Percentiles rank a stretch among this genome's conserved stretches.
Conservation (phyloP, 2,888 invertebrate species). For the Ochropacha duplaris region DNA sequence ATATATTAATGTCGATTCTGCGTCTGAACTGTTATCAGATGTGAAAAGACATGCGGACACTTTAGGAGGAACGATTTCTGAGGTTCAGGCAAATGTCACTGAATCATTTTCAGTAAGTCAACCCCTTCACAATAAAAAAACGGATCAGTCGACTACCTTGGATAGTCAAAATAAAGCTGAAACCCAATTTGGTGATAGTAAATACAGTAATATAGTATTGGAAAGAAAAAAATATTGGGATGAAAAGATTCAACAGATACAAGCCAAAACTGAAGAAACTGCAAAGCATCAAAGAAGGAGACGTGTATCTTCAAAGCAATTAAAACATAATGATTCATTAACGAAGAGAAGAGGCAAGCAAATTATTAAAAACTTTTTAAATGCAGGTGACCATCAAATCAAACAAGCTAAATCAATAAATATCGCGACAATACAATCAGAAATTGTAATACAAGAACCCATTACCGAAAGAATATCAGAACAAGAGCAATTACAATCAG, state of each 20-base stretch:
- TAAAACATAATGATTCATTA: conserved; percentile 69
- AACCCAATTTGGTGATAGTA: conserved; percentile 56
- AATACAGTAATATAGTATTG: conserved; percentile 62
- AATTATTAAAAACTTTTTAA: conserved; percentile 65
- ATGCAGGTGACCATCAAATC: conserved; percentile 41
- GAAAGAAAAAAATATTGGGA: conserved; percentile 80
- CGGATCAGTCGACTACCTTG: conserved; percentile 25
- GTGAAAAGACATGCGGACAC: conserved; percentile 72
- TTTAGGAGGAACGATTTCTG: conserved; percentile 78
- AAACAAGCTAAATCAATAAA: conserved; percentile 11
- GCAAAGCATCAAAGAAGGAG: conserved; percentile 56
- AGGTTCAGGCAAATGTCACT: conserved; percentile 80
- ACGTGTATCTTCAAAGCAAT: conserved; percentile 54
- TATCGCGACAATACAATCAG: conserved; percentile 17
- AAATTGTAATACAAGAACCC: conserved; percentile 22
- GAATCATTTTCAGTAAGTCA: conserved; percentile 81
- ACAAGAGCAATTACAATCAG: conserved; percentile 25
- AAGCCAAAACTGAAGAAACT: conserved; percentile 65
- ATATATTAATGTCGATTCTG: conserved; percentile 71
- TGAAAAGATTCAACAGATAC: conserved; percentile 71
- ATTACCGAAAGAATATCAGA: conserved; percentile 12
- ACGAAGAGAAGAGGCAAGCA: conserved; percentile 73
- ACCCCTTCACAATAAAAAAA: conserved; percentile 55
- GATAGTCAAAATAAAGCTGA: conserved; percentile 32
- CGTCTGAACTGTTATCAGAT: conserved; percentile 75